A percentile compares a stretch with the other conserved stretches of the same genome.
phyloP scores from a whole-genome alignment of 1,140 invertebrate species.

The Adelges cooleyi region DNA sequence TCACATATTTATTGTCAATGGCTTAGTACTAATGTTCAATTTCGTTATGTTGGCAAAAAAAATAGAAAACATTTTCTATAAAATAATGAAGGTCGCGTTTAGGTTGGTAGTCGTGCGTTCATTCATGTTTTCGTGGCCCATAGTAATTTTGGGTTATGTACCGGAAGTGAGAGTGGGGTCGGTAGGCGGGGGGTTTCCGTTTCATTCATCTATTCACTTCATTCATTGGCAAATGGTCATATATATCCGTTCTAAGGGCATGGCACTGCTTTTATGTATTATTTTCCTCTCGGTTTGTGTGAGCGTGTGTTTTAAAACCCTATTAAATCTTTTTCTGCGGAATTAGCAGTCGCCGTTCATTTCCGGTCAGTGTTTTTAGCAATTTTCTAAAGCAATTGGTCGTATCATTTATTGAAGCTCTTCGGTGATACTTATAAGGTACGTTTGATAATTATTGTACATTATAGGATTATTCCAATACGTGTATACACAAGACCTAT shows the following conservation, averaged over 20 bases:
- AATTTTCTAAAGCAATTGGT: no score
- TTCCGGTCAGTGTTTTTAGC: slow-evolving; percentile 17
- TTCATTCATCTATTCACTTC: slow-evolving; percentile 29
- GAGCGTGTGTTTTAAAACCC: slow-evolving; percentile 19
- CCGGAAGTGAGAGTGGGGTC: slow-evolving; percentile 28
- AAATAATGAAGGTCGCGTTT: slow-evolving; percentile 7
- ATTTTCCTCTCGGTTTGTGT: slow-evolving; percentile 7
- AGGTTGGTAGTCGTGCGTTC: slow-evolving; percentile 21
- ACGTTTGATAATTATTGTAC: background rate
- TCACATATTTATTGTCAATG: no score
- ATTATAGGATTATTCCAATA: background rate
- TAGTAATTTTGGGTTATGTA: slow-evolving; percentile 29
- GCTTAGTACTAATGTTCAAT: no score
- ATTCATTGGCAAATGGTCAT: slow-evolving; percentile 28
- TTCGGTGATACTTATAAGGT: slow-evolving; percentile 5
- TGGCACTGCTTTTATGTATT: slow-evolving; percentile 24
- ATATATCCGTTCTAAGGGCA: slow-evolving; percentile 29
- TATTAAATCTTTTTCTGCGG: slow-evolving; percentile 10
- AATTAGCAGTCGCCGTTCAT: background rate
- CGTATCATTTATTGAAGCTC: background rate
- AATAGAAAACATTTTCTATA: slow-evolving; percentile 16
- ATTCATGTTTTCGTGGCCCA: slow-evolving; percentile 29
- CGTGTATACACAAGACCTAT: slow-evolving; percentile 1
- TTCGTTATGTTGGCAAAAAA: slow-evolving; percentile 20
- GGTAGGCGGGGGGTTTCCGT: slow-evolving; percentile 26